Conservation (phyloP, 92 coral and sea anemone species). For the Phenganax subtilis region DNA sequence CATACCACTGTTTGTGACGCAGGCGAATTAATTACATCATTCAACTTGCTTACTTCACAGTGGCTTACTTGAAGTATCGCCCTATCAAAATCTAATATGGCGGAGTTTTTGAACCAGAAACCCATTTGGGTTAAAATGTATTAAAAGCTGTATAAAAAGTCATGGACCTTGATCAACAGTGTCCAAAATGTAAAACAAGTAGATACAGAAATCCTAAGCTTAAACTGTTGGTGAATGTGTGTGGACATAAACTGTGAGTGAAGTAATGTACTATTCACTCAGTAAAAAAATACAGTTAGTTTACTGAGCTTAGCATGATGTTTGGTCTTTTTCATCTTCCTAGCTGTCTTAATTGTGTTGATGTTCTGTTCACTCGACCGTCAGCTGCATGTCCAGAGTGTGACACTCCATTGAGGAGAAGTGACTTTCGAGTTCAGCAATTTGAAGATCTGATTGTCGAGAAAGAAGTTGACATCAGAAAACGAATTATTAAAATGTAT, state of each 20-base stretch:
- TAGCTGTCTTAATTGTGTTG: slow-evolving; percentile 86
- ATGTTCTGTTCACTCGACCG: slow-evolving; percentile 89
- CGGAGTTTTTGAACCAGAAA: background rate
- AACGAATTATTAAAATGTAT: slow-evolving; percentile 73
- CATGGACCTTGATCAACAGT: slow-evolving; percentile 63
- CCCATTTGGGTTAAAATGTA: background rate
- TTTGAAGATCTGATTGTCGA: slow-evolving; percentile 97
- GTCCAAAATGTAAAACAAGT: slow-evolving; percentile 92
- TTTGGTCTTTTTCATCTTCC: background rate
- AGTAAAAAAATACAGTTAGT: background rate
- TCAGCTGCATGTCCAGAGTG: slow-evolving; percentile 99
- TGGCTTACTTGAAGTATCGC: too few relatives aligned
- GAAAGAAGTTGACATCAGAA: slow-evolving; percentile 96
- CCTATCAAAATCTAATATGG: background rate
- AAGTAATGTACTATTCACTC: background rate
- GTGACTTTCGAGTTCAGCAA: slow-evolving; percentile 88
- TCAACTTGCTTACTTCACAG: too few relatives aligned
- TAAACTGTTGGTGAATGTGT: slow-evolving; percentile 83
- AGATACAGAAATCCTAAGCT: slow-evolving; percentile 95
- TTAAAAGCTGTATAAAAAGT: background rate
- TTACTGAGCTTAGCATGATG: background rate
- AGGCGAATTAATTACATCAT: too few relatives aligned
- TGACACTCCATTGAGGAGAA: slow-evolving; percentile 82
- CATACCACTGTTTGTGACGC: too few relatives aligned
- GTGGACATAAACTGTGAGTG: slow-evolving; percentile 97